Conservation (phyloP, 2,888 invertebrate genomes). For the Stenolophus ochropezus region DNA sequence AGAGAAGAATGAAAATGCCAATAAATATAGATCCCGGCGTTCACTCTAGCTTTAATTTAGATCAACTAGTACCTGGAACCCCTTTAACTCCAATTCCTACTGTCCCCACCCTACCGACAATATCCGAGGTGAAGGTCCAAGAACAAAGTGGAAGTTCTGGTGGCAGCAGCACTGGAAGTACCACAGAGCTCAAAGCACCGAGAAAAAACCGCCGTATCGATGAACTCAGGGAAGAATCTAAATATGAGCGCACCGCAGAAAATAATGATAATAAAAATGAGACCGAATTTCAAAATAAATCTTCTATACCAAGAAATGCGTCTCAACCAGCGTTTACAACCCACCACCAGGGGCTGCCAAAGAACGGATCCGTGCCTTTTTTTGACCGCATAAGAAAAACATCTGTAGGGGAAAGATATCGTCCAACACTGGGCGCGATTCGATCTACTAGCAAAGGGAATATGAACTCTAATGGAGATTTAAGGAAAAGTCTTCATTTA, state of each 20-base stretch:
- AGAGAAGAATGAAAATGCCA: slow-evolving; percentile 91
- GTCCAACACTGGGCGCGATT: slow-evolving; percentile 88
- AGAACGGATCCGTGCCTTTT: slow-evolving; percentile 93
- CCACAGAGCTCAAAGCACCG: slow-evolving; percentile 67
- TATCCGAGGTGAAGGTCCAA: slow-evolving; percentile 87
- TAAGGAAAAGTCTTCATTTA: slow-evolving; percentile 77
- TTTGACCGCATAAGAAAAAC: slow-evolving; percentile 91
- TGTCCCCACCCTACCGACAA: slow-evolving; percentile 91
- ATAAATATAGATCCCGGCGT: slow-evolving; percentile 95
- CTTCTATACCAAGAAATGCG: slow-evolving; percentile 86
- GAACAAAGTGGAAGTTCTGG: slow-evolving; percentile 77
- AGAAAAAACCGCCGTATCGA: slow-evolving; percentile 71
- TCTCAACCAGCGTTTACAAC: slow-evolving; percentile 91
- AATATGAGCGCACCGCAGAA: slow-evolving; percentile 64
- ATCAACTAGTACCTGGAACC: slow-evolving; percentile 84
- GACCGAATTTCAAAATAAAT: slow-evolving; percentile 68
- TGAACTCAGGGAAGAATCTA: slow-evolving; percentile 70
- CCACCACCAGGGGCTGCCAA: slow-evolving; percentile 83
- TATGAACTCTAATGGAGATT: slow-evolving; percentile 85
- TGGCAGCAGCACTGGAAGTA: slow-evolving; percentile 74
- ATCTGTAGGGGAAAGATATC: slow-evolving; percentile 88
- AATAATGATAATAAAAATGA: slow-evolving; percentile 56
- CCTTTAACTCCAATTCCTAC: slow-evolving; percentile 88
- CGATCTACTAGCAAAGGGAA: slow-evolving; percentile 86
- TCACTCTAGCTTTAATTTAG: slow-evolving; percentile 92